Conservation (phyloP, 2,797 vertebrate genomes). For the Gymnothorax javanicus region DNA sequence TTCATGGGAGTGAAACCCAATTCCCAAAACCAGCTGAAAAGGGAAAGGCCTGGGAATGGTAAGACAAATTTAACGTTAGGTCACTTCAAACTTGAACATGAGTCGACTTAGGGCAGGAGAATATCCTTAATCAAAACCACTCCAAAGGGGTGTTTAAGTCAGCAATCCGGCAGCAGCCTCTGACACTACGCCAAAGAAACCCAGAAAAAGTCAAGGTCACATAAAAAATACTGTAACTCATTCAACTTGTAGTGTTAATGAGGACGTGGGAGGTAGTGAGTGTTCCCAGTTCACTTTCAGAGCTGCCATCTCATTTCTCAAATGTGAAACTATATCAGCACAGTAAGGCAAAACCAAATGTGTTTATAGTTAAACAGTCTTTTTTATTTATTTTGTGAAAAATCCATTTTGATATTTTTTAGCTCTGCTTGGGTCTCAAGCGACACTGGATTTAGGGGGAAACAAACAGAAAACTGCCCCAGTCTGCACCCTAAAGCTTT, state of each 20-base stretch:
- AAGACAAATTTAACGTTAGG: not conserved
- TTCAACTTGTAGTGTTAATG: not conserved
- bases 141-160: not conserved
- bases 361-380: not conserved
- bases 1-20: not conserved
- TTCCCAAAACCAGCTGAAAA: not conserved
- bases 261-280: not conserved
- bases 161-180: not conserved
- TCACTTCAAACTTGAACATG: not conserved
- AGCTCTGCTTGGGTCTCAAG: not conserved
- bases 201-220: not conserved
- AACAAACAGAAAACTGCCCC: not conserved
- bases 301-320: not conserved
- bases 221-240: not conserved
- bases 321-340: not conserved
- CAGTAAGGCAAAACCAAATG: not conserved
- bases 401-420: not conserved
- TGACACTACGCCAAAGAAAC: not conserved
- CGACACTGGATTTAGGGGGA: not conserved
- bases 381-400: not conserved
- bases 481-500: not conserved
- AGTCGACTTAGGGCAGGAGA: not conserved
- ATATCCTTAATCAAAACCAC: constrained; percentile 1
- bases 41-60: not conserved
- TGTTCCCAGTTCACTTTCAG: not conserved